Base-by-base conservation (phyloP, 2,113 vertebrate genomes). In the Pelecanus crispus region DNA sequence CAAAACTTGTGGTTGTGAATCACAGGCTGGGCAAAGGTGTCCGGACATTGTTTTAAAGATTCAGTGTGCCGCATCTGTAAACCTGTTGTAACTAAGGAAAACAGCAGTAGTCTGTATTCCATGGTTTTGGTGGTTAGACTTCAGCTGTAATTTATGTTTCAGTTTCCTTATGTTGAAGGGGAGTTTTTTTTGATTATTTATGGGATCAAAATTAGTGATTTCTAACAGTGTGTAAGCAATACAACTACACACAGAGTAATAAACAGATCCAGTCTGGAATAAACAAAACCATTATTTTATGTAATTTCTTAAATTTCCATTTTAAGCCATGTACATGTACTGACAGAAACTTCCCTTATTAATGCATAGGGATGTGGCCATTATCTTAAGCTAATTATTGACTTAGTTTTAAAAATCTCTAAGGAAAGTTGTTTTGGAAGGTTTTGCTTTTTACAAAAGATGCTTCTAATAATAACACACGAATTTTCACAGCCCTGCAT, bases 341-440 rank as follows among this genome's bases (percentile, higher is more conserved):
- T 24, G 28, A 61, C 24, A 91, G 25, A 62, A 80, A 72, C 8
- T 14, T 68, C 44, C 19, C 55, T 66, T 47, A 77, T 61, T 67
- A 88, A 67, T 6, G 16, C 28, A 38, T 1, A 21, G 6, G 56
- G 26, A 73, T 22, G 9, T 0, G 3, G 50, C 20, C 1, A 0
- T 66, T 79, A 74, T 61, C 61, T 85, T 72, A 71, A 71, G n/a
- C 11, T 21, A 81, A 10, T 49, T 65, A 82, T 11, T 94, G 77
- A 40, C 31, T 66, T 53, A 13, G 19, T 40, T 58, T 61, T 61
- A 36, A 67, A 55, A 77, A 91, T 83, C 14, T 65, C 9, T 36
- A 50, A 53, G 42, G 14, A 62, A 83, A 56, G 42, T 32, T 53
- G 22, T 68, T 91, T 58, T 58, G 10, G 6, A 82, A 62, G 38